phyloP scores from a whole-genome alignment of 2,888 invertebrate species.

The Gari tellinella region DNA sequence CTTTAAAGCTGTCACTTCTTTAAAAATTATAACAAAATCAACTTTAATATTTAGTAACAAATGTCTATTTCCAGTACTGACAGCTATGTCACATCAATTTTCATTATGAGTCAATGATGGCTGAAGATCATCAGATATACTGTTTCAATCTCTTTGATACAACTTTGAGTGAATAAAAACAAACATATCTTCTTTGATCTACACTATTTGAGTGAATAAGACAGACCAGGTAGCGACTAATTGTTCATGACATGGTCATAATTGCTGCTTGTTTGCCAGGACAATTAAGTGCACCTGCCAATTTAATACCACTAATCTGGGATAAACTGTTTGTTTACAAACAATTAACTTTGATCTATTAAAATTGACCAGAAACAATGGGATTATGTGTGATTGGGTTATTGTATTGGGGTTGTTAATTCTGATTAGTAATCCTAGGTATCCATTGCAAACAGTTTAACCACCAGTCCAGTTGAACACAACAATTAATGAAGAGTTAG shows the following conservation, averaged over 20 bases:
- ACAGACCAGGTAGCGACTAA: conserved; percentile 5
- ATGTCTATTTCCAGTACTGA: background rate
- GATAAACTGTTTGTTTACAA: conserved; percentile 30
- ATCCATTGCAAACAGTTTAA: too few relatives aligned
- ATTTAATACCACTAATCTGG: conserved; percentile 16
- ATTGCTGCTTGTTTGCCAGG: conserved; percentile 18
- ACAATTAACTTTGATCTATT: conserved; percentile 46
- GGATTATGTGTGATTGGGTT: too few relatives aligned
- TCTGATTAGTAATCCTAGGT: too few relatives aligned
- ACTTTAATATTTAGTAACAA: conserved; percentile 1
- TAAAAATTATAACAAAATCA: conserved; percentile 6
- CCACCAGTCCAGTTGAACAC: too few relatives aligned
- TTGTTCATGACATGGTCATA: conserved; percentile 16
- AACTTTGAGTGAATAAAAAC: conserved; percentile 35
- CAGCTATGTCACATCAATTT: background rate
- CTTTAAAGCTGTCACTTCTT: background rate
- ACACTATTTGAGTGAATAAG: conserved; percentile 39
- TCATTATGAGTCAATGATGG: conserved; percentile 17
- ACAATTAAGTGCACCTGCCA: conserved; percentile 11
- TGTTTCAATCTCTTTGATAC: conserved; percentile 8
- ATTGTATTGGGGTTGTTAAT: too few relatives aligned
- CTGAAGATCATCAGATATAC: conserved; percentile 18
- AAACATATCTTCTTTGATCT: conserved; percentile 34
- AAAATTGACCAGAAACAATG: background rate
- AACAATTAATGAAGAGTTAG: too few relatives aligned